Evolutionary conservation across 1,140 invertebrate genomes (phyloP).

Genomic region (Rhopalosiphum maidis): DNA sequence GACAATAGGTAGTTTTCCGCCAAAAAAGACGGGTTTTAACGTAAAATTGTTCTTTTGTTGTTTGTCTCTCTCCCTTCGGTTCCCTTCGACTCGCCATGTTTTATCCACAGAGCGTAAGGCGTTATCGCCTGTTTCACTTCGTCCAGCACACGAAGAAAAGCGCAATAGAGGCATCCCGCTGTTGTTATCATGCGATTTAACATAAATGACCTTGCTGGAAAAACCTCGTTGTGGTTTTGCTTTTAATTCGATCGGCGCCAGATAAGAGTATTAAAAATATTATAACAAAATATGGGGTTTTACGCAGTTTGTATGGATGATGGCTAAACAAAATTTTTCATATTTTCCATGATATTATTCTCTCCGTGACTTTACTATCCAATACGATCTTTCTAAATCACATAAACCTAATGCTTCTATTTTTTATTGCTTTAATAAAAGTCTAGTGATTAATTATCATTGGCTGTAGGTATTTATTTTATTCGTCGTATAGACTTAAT

Average conservation of each 20-base stretch:
- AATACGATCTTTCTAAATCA: too few species aligned
- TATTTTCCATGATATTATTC: not conserved
- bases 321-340: not conserved
- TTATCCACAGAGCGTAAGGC: not conserved
- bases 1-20: constrained; percentile 52
- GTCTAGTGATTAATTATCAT: too few species aligned
- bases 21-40: constrained; percentile 42
- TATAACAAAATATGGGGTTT: not conserved
- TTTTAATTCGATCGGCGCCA: not conserved
- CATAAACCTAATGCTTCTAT: too few species aligned
- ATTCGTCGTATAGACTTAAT: too few species aligned
- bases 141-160: not conserved
- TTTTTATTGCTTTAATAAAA: too few species aligned
- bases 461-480: too few species aligned
- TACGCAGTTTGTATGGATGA: not conserved
- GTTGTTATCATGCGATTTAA: constrained; percentile 34
- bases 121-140: constrained; percentile 37
- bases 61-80: not conserved
- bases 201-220: constrained; percentile 2
- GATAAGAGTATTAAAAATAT: not conserved
- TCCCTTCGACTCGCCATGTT: not conserved
- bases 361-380: not conserved
- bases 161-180: not conserved
- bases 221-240: constrained; percentile 2
- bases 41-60: constrained; percentile 49